A percentile compares a stretch with the other conserved stretches of the same genome.
These are phyloP conservation scores for Genyomyrus donnyi DNA, from an alignment of 2,113 vertebrate genomes.

Conservation along the genomic window DNA sequence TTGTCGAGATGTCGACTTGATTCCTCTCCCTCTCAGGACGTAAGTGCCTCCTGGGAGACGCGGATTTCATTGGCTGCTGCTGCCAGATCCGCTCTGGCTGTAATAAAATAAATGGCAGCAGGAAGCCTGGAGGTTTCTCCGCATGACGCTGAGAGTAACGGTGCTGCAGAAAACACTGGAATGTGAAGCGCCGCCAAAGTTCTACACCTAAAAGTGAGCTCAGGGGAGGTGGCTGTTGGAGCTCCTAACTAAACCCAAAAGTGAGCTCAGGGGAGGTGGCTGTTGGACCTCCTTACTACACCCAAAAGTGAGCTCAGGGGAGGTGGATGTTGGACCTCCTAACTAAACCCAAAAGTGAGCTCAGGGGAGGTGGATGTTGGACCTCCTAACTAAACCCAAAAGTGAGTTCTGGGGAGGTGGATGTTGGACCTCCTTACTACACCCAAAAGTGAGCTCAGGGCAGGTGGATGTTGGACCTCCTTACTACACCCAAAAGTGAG, in stretches of 20 bases:
- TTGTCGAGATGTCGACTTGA: slow-evolving; percentile 9
- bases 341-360: background rate
- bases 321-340: background rate
- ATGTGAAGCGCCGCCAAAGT: background rate
- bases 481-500: background rate
- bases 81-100: background rate
- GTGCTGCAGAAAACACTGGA: background rate
- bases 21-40: slow-evolving; percentile 28
- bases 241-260: background rate
- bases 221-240: background rate
- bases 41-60: slow-evolving; percentile 13
- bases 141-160: background rate
- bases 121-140: background rate
- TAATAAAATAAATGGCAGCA: slow-evolving; percentile 1
- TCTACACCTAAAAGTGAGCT: background rate
- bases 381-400: background rate
- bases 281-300: background rate
- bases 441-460: background rate
- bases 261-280: background rate
- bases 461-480: background rate
- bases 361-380: background rate
- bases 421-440: background rate
- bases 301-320: background rate
- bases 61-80: background rate
- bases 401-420: background rate